Base-by-base conservation (phyloP, 1,140 invertebrate species). In the Archegozetes longisetosus region DNA sequence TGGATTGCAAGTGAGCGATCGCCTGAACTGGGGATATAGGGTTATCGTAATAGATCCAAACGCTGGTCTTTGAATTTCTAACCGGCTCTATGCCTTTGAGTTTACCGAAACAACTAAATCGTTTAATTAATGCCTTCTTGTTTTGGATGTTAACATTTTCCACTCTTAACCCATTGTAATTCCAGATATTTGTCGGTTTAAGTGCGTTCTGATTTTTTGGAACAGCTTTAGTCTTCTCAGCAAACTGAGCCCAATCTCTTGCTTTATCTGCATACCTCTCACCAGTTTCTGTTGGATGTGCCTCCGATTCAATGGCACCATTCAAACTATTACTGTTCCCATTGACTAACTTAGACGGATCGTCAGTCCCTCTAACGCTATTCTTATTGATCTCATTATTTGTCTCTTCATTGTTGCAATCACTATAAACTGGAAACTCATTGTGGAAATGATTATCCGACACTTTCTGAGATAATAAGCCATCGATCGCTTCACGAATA, bases 41-140 rank as follows among this genome's bases (percentile, higher is more conserved):
- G 53, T 63, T 63, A 29, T 60, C 58, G 60, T 56, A 63, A 27
- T 58, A 61, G 14, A 63, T 32, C 27, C 61, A 63, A 17, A 61
- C 46, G 25, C 51, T 50, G 14, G 24, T 53, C n/a, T 22, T 25
- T 25, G 51, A 52, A 23, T 48, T 46, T 14, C 27, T 40, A 17
- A 61, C 32, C 14, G 53, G 59, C 51, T 61, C 53, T 17, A 63
- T 29, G 26, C 20, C 6, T 46, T 53, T 51, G 26, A 63, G n/a
- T n/a, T 53, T 40, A n/a, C 62, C 62, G 32, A 51, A 61, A 29
- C 53, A 50, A 24, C 25, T 27, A 52, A 63, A 63, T n/a, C 20
- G 20, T 2, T 25, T 12, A n/a, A 63, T 9, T 24, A 52, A 17
- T 26, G 61, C 28, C 14, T 49, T 57, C 3, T 23, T 14, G 23